phyloP scores from a whole-genome alignment of 2,888 invertebrate genomes.

The Parnassius orleans region DNA sequence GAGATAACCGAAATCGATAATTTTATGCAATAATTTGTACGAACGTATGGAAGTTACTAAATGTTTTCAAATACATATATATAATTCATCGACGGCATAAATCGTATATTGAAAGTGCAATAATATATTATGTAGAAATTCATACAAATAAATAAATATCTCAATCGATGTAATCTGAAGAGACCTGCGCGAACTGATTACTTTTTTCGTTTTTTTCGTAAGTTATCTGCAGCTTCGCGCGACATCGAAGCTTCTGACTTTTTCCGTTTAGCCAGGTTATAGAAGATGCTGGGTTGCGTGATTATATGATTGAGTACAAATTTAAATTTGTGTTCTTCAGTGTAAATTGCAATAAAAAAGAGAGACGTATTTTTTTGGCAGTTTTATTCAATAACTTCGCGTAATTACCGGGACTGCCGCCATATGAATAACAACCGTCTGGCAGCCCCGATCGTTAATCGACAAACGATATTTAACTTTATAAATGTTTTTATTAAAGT shows the following conservation, averaged over 20 bases:
- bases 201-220: neutral
- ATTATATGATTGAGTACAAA: neutral
- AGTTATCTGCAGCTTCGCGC: constrained; percentile 21
- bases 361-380: too few relatives aligned
- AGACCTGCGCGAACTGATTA: constrained; percentile 55
- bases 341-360: too few relatives aligned
- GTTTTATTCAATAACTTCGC: too few relatives aligned
- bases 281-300: neutral
- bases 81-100: constrained; percentile 37
- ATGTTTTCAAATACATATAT: neutral
- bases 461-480: too few relatives aligned
- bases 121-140: constrained; percentile 63
- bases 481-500: too few relatives aligned
- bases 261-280: too few relatives aligned
- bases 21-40: constrained; percentile 36
- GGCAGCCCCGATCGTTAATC: too few relatives aligned
- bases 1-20: constrained; percentile 35
- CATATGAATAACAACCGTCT: too few relatives aligned
- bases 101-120: constrained; percentile 68
- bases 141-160: constrained; percentile 37
- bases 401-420: too few relatives aligned
- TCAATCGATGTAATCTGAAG: constrained; percentile 57
- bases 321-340: neutral
- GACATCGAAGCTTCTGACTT: neutral
- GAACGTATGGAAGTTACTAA: neutral